Evolutionary conservation across 2,888 invertebrate genomes (phyloP), one percentile per base, ranked within the genome.

Genomic region (Eucera pruinosa): DNA sequence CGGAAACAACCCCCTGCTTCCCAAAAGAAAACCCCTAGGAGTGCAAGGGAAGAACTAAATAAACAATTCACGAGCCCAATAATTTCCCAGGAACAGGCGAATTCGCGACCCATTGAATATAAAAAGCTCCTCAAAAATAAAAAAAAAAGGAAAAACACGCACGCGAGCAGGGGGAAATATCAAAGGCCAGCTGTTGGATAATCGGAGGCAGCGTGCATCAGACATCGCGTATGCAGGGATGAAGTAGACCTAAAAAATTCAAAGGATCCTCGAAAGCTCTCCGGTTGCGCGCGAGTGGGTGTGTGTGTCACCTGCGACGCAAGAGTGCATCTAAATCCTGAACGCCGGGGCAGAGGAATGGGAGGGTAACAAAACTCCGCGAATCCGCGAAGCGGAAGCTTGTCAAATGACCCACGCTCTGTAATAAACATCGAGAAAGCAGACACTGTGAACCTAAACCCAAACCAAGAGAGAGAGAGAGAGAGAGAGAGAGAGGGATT

Each of bases 401-500:
- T 50, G 70, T 66, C 57, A 43, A 66, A 57, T 33, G 25, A 15
- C 50, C n/a, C 36, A 39, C 30, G 9, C 15, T 3, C 25, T 18
- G 13, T 57, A 48, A 72, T 58, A 52, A 67, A 58, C 50, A 57
- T 25, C 15, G 20, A 58, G 36, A 20, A 33, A 58, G 13, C 33
- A 4, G 27, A 41, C 48, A 23, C 50, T 23, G 50, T 27, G 25
- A 50, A 50, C 50, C 25, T 50, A 25, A 27, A 13, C 13, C 2
- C 23, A 13, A 13, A 15, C 15, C 11, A 2, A 3, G 13, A 2
- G n/a, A n/a, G n/a, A n/a, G n/a, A n/a, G n/a, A n/a, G n/a, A n/a
- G n/a, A n/a, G n/a, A n/a, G n/a, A n/a, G n/a, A n/a, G n/a, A n/a
- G n/a, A n/a, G n/a, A n/a, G 25, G 13, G 36, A 33, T 3, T 20